These are phyloP conservation scores for Chlorodrepanis virens DNA, from an alignment of 2,113 vertebrate species.

Conservation along the genomic window DNA sequence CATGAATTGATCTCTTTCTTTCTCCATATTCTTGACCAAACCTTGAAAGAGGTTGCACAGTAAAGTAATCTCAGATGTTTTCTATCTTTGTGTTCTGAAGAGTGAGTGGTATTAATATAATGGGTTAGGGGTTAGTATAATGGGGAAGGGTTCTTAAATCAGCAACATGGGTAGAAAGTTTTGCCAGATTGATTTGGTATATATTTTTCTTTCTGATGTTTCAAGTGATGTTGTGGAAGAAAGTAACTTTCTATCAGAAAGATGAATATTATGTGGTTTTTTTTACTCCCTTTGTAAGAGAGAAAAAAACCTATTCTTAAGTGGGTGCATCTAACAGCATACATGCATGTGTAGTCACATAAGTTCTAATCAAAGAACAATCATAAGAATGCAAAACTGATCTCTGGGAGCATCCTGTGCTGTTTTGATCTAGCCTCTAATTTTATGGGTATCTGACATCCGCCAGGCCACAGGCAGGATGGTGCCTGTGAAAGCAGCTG, in stretches of 20 bases:
- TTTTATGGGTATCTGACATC: not conserved
- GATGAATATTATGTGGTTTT: not conserved
- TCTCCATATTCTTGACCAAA: not conserved
- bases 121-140: not conserved
- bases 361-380: not conserved
- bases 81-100: not conserved
- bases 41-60: not conserved
- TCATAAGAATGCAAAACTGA: not conserved
- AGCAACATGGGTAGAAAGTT: not conserved
- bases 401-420: not conserved
- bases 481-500: not conserved
- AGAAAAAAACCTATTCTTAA: not conserved
- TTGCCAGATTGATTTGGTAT: not conserved
- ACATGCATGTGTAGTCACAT: rapidly evolving
- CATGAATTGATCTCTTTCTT: not conserved
- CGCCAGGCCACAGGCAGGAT: not conserved
- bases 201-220: not conserved
- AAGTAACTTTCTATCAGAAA: not conserved
- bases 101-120: not conserved
- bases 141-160: not conserved
- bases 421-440: not conserved
- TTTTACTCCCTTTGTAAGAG: not conserved
- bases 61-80: not conserved
- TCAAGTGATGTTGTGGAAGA: not conserved
- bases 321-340: not conserved